Evolutionary conservation across 2,888 invertebrate genomes (phyloP).

Genomic region (Parochlus steinenii): DNA sequence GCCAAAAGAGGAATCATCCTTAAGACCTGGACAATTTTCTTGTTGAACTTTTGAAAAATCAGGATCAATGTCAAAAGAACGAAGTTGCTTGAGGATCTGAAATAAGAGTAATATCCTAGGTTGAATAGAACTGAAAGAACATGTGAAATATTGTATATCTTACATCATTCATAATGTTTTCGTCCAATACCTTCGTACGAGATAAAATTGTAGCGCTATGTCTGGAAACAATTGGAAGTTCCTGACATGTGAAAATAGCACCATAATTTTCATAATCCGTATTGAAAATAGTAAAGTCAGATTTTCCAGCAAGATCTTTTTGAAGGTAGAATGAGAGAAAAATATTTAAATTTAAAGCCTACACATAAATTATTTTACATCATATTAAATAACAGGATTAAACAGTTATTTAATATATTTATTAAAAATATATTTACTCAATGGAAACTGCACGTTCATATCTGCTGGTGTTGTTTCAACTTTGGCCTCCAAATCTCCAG

Average conservation of each 20-base stretch:
- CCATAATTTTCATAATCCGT: constrained; percentile 63
- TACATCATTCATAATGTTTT: constrained; percentile 50
- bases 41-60: too few species aligned
- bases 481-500: constrained; percentile 47
- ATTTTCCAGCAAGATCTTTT: constrained; percentile 63
- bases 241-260: constrained; percentile 64
- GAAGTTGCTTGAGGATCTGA: constrained; percentile 44
- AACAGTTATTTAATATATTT: too few species aligned
- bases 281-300: constrained; percentile 53
- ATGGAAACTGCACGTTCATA: constrained; percentile 61
- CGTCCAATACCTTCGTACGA: constrained; percentile 52
- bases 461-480: constrained; percentile 46
- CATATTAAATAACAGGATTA: too few species aligned
- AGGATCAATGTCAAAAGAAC: constrained; percentile 52
- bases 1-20: constrained; percentile 38
- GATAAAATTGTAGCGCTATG: constrained; percentile 70
- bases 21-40: constrained; percentile 45
- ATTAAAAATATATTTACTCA: constrained; percentile 43
- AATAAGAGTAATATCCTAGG: too few species aligned
- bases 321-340: too few species aligned
- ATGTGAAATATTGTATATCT: too few species aligned
- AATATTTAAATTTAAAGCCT: too few species aligned
- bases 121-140: too few species aligned
- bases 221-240: constrained; percentile 47
- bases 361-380: too few species aligned